Conservation (phyloP, 92 coral and sea anemone genomes). For the Porites rus region DNA sequence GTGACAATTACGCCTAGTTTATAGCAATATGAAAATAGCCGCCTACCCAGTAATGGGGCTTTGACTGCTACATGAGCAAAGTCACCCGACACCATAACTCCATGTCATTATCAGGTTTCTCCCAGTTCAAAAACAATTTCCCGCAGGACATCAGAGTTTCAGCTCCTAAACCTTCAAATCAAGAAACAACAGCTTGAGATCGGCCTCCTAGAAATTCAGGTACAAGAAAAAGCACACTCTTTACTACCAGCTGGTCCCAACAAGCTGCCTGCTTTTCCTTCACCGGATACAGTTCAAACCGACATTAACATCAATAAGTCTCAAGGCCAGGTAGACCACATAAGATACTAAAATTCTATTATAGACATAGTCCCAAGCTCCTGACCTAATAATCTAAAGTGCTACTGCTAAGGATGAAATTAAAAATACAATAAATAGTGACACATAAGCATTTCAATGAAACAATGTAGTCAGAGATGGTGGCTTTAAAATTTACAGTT, state of each 20-base stretch:
- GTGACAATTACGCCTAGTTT: too few species aligned
- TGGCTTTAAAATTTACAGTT: too few species aligned
- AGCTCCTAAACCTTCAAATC: conserved; percentile 5
- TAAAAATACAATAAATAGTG: too few species aligned
- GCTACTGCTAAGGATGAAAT: too few species aligned
- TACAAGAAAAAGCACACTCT: background rate
- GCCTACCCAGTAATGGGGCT: background rate
- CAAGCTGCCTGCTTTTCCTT: background rate
- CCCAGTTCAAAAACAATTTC: background rate
- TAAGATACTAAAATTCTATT: too few species aligned
- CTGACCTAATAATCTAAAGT: too few species aligned
- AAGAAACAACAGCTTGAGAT: background rate
- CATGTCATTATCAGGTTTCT: background rate
- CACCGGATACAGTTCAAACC: background rate
- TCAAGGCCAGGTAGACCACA: conserved; percentile 20
- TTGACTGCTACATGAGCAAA: background rate
- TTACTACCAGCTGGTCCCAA: background rate
- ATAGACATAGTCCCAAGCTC: too few species aligned
- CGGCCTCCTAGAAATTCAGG: background rate
- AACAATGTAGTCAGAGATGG: too few species aligned
- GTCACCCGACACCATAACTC: background rate
- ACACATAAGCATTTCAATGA: too few species aligned
- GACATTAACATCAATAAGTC: conserved; percentile 6
- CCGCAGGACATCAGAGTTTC: background rate
- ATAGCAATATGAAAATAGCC: too few species aligned